These are phyloP conservation scores for Agriopis marginaria DNA, from an alignment of 2,888 invertebrate species.

Conservation along the genomic window DNA sequence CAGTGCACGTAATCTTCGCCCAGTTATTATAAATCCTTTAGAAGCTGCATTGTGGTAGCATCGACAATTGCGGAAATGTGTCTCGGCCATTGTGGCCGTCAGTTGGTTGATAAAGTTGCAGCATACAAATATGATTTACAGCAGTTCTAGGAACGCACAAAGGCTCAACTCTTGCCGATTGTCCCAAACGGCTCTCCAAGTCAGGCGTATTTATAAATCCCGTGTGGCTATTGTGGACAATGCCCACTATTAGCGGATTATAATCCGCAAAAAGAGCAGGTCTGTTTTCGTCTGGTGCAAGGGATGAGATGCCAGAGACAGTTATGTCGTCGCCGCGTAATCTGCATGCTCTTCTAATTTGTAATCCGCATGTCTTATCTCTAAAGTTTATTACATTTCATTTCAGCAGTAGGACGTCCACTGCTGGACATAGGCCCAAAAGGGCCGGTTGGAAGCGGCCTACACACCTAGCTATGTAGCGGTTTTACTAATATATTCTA, in stretches of 20 bases:
- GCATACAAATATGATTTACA: conserved; percentile 78
- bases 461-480: too few species aligned
- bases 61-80: conserved; percentile 66
- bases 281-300: conserved; percentile 54
- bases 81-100: conserved; percentile 47
- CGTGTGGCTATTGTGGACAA: conserved; percentile 78
- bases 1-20: conserved; percentile 57
- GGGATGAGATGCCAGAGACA: conserved; percentile 43
- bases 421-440: too few species aligned
- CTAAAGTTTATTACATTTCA: background rate
- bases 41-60: conserved; percentile 59
- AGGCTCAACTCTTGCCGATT: conserved; percentile 79
- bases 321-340: conserved; percentile 3
- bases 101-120: conserved; percentile 62
- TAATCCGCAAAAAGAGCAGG: conserved; percentile 83
- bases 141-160: conserved; percentile 67
- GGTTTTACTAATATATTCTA: too few species aligned
- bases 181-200: conserved; percentile 55
- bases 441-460: too few species aligned
- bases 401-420: too few species aligned
- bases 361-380: conserved; percentile 4
- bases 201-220: conserved; percentile 61
- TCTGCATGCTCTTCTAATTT: conserved; percentile 23
- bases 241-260: conserved; percentile 85
- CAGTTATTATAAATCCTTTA: conserved; percentile 62